Evolutionary conservation across 2,797 vertebrate species (phyloP).

Genomic region (Alauda arvensis): DNA sequence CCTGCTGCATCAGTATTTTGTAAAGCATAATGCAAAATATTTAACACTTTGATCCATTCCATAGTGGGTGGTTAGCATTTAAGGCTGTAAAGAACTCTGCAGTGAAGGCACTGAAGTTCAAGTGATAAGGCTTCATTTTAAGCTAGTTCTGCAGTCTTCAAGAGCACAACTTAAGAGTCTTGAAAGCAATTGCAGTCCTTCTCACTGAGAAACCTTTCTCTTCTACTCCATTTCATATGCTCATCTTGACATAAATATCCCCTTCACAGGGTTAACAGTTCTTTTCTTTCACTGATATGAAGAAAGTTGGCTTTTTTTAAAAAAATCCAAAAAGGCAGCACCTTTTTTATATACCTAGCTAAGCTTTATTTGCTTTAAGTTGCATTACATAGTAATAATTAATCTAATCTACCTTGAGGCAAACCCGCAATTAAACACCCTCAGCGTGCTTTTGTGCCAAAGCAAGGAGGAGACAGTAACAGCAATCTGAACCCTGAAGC

Average conservation of each 20-base stretch:
- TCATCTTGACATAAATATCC: conserved; percentile 70
- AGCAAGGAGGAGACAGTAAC: conserved; percentile 77
- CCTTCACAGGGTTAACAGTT: conserved; percentile 64
- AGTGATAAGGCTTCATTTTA: conserved; percentile 75
- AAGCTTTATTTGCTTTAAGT: conserved; percentile 79
- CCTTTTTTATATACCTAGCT: conserved; percentile 74
- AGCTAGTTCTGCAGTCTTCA: conserved; percentile 71
- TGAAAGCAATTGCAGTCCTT: conserved; percentile 73
- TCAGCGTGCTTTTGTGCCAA: conserved; percentile 77
- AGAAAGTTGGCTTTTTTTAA: conserved; percentile 65
- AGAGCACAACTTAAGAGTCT: conserved; percentile 67
- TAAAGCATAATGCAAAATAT: conserved; percentile 71
- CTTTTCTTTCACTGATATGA: conserved; percentile 61
- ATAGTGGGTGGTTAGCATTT: conserved; percentile 73
- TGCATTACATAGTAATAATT: conserved; percentile 84
- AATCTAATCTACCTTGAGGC: conserved; percentile 80
- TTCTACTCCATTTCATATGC: conserved; percentile 61
- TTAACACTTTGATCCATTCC: conserved; percentile 66
- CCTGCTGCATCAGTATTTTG: conserved; percentile 72
- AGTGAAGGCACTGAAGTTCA: conserved; percentile 85
- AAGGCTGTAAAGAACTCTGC: conserved; percentile 80
- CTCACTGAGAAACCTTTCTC: conserved; percentile 76
- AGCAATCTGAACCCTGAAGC: conserved; percentile 79
- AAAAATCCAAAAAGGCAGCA: conserved; percentile 73
- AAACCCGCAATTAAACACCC: conserved; percentile 76